Evolutionary conservation across 2,888 invertebrate species (phyloP), one percentile per base, ranked within the genome.

Genomic region (Ormyrus thymus): DNA sequence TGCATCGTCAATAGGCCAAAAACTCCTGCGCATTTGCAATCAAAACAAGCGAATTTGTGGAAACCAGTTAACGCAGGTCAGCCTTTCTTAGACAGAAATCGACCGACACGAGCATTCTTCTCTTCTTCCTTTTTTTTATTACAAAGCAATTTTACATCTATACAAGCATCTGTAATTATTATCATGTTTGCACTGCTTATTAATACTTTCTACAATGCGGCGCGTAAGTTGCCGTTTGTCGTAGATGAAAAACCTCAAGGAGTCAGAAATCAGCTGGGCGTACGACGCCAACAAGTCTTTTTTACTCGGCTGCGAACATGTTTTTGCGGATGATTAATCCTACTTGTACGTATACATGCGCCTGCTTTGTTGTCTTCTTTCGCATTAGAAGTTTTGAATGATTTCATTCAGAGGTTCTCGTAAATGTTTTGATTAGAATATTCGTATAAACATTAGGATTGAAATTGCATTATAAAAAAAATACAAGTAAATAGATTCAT

Each of bases 231-330:
- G 15, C 29, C 50, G 15, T 50, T 65, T 66, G n/a, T n/a, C n/a
- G 61, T 45, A 8, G 11, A 50, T 29, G 45, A 74, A 74, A 74
- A 74, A 74, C 50, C 9, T 66, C 66, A 74, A 74, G 66, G 74
- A 74, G 66, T 9, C 51, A 66, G 50, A 58, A 58, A n/a, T 51
- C 58, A 66, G 51, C 29, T 51, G 50, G 15, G 65, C 50, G 50
- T 73, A 51, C 48, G 50, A 73, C 50, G 29, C 55, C 7, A 29
- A 29, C 29, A 29, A 29, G 29, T 29, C 46, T 53, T 64, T 50
- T 73, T 7, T 55, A 43, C 48, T 46, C 48, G 15, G 6, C 29
- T n/a, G 29, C 15, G 7, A 15, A 4, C 29, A 29, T 59, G 5
- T 59, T 70, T 70, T 58, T 59, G 10, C 29, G 29, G 29, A 29